A percentile compares a stretch with the other conserved stretches of the same genome.
phyloP scores from a whole-genome alignment of 2,888 invertebrate genomes.

The Papilio gigon region DNA sequence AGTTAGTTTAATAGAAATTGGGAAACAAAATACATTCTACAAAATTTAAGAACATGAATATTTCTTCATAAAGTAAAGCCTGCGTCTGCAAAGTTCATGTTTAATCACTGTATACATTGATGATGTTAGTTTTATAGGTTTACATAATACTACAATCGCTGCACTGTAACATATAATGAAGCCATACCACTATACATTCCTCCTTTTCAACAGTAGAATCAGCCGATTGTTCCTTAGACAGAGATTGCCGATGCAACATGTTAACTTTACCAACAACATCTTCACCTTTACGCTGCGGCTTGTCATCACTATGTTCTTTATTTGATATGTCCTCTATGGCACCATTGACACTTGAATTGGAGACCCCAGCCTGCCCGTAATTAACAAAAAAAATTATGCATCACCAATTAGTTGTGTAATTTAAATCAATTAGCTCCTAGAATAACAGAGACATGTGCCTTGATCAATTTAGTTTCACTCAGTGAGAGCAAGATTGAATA shows the following conservation, averaged over 20 bases:
- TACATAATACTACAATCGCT: conserved; percentile 84
- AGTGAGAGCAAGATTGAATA: no score
- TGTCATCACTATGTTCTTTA: conserved; percentile 49
- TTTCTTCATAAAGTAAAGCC: no score
- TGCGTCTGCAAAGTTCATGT: neutral
- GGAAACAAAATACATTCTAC: no score
- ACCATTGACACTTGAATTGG: conserved; percentile 50
- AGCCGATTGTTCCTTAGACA: conserved; percentile 59
- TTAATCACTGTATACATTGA: neutral
- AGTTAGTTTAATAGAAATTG: no score
- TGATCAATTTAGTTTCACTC: neutral
- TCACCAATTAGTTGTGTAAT: neutral
- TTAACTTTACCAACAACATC: conserved; percentile 68
- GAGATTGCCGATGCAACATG: conserved; percentile 63
- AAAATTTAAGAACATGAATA: no score
- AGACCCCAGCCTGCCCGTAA: conserved; percentile 69
- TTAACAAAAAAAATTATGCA: conserved; percentile 37
- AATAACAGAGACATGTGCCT: no score
- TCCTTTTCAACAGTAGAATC: conserved; percentile 77
- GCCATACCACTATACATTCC: conserved; percentile 83
- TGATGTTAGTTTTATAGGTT: conserved; percentile 38
- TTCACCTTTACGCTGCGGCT: conserved; percentile 53
- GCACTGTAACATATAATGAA: conserved; percentile 84
- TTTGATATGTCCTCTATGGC: conserved; percentile 53
- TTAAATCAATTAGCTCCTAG: neutral